These are phyloP conservation scores for Cromileptes altivelis DNA, from an alignment of 2,113 vertebrate genomes.

Conservation along the genomic window DNA sequence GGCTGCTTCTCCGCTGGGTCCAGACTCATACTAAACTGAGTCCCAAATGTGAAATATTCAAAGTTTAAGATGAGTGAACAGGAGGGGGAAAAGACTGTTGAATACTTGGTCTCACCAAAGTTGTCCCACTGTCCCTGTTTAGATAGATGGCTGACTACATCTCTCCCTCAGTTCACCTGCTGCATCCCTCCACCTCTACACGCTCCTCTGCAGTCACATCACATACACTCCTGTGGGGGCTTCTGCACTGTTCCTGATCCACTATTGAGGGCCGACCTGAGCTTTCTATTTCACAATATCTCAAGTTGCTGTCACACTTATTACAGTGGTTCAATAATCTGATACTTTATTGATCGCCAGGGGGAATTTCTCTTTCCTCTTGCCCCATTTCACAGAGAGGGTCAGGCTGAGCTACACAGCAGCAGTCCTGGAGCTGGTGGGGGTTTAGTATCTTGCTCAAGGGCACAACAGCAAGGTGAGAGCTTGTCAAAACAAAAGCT, in stretches of 20 bases:
- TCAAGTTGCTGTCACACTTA: too few species aligned
- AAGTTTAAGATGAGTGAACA: background rate
- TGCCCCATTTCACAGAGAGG: background rate
- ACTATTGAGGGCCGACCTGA: too few species aligned
- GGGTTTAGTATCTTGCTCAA: constrained; percentile 18
- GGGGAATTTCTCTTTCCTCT: constrained; percentile 4
- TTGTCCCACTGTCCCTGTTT: background rate
- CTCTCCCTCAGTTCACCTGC: background rate
- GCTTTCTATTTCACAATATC: too few species aligned
- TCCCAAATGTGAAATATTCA: background rate
- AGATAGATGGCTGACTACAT: background rate
- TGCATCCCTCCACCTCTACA: too few species aligned
- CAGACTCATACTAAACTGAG: too few species aligned
- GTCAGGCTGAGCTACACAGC: background rate
- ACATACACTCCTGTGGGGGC: too few species aligned
- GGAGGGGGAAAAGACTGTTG: background rate
- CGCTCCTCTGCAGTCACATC: too few species aligned
- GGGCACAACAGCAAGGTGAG: background rate
- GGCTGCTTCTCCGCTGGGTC: too few species aligned
- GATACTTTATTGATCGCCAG: background rate
- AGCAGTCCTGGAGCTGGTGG: background rate
- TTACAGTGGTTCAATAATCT: constrained; percentile 2
- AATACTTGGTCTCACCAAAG: background rate
- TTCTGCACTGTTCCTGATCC: too few species aligned
- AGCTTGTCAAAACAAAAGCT: too few species aligned